A percentile compares a stretch with the other conserved stretches of the same genome.
Conservation (phyloP, 2,113 vertebrate species). For the Platichthys stellatus region DNA sequence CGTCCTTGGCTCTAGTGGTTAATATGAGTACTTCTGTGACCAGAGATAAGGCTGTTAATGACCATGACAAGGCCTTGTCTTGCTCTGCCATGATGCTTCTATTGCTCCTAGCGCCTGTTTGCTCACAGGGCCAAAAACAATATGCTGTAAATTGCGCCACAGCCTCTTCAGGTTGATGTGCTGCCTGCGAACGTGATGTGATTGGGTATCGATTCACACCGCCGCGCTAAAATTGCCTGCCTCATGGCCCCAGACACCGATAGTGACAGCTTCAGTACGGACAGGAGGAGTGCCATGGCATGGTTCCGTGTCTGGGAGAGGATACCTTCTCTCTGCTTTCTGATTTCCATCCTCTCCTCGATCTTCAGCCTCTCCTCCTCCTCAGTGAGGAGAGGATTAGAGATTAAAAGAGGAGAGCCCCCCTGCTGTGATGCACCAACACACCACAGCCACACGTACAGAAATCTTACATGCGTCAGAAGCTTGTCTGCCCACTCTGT, state of each 20-base stretch:
- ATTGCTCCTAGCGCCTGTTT: conserved; percentile 75
- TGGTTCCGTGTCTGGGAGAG: conserved; percentile 51
- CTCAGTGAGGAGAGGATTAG: conserved; percentile 53
- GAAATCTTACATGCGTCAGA: conserved; percentile 38
- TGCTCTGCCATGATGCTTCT: conserved; percentile 72
- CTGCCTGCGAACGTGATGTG: conserved; percentile 80
- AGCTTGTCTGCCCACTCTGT: conserved; percentile 40
- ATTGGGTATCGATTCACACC: conserved; percentile 88
- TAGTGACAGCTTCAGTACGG: conserved; percentile 83
- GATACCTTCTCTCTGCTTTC: conserved; percentile 65
- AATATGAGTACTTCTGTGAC: conserved; percentile 64
- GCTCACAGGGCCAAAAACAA: conserved; percentile 83
- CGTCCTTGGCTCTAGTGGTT: conserved; percentile 52
- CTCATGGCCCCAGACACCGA: conserved; percentile 82
- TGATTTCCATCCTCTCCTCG: conserved; percentile 57
- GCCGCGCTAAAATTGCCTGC: conserved; percentile 85
- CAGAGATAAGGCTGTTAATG: conserved; percentile 71
- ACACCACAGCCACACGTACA: conserved; percentile 41
- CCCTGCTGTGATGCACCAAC: conserved; percentile 42
- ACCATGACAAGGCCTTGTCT: conserved; percentile 77
- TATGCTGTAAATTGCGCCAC: conserved; percentile 82
- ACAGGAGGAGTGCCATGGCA: conserved; percentile 67
- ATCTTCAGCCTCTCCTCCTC: conserved; percentile 2
- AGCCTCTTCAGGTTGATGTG: conserved; percentile 78
- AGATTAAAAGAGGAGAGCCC: conserved; percentile 58